Evolutionary conservation across 2,888 invertebrate species (phyloP).

Genomic region (Orchesella flavescens): DNA sequence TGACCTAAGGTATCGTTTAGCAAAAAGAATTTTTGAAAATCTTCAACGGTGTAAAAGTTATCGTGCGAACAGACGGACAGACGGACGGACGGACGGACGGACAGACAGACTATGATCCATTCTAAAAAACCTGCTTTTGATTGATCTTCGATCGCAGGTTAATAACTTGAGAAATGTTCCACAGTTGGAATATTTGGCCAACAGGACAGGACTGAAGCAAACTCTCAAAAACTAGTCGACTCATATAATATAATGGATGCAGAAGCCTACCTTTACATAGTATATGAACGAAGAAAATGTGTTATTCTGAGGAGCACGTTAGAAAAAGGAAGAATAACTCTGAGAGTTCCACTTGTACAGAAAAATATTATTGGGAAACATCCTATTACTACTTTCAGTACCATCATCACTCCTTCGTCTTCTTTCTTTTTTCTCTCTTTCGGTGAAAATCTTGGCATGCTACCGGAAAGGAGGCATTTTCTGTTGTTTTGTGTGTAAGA

Average conservation of each 20-base stretch:
- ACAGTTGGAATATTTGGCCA: constrained; percentile 51
- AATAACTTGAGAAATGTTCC: constrained; percentile 51
- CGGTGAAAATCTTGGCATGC: constrained; percentile 39
- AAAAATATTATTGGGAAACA: constrained; percentile 51
- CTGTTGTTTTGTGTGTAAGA: constrained; percentile 42
- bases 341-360: constrained; percentile 33
- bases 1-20: too few species aligned
- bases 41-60: too few species aligned
- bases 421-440: constrained; percentile 37
- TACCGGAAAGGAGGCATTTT: constrained; percentile 46
- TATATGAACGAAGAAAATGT: background rate
- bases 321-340: constrained; percentile 42
- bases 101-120: too few species aligned
- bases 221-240: constrained; percentile 15
- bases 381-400: constrained; percentile 43
- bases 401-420: constrained; percentile 41
- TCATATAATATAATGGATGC: background rate
- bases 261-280: too few species aligned
- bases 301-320: background rate
- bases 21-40: too few species aligned
- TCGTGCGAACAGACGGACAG: too few species aligned
- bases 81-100: too few species aligned
- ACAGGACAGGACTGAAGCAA: background rate
- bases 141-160: too few species aligned
- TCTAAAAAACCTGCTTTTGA: too few species aligned